Base-by-base conservation (phyloP, 2,113 vertebrate genomes). In the Trematocara marginatum region DNA sequence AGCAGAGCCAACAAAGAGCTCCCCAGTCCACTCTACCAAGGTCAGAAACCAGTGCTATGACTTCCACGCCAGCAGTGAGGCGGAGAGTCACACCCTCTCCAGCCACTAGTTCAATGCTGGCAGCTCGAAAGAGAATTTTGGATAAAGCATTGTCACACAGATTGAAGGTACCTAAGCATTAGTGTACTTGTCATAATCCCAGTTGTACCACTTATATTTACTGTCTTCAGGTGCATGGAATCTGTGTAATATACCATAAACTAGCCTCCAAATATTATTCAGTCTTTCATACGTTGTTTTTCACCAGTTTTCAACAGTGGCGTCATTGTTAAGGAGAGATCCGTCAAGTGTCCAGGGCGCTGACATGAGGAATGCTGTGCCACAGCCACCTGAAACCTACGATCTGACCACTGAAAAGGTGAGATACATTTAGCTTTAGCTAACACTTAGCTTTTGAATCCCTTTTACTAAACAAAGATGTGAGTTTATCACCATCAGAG, bases 111-210 rank as follows among this genome's bases (percentile, higher is more conserved):
- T 93, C 97, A 34, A 95, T 96, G 69, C 89, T 96, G 79, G 93
- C 95, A 26, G 95, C 95, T 71, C 96, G 96, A 64, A 97, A 94
- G 87, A 96, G 92, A 82, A 92, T 96, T 3, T 42, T 97, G 91
- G 97, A 97, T 74, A 97, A 96, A 91, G 95, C 96, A 4, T 35
- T 96, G 86, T 93, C 95, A 10, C 94, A 97, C 56, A 96, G 96
- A 82, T 94, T 96, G 53, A 96, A 96, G 96, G 97, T 97, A 94
- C 3, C 6, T 97, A 94, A 4, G 42, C 11, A n/a, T 23, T 10
- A 16, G 31, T 20, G 31, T n/a, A 31, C 18, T 26, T 51, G 20
- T 57, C 26, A 59, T 15, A 57, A 26, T 45, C 10, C 18, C 20
- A 34, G 15, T 61, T 81, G 2, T 69, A 7, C 3, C 18, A 16